phyloP scores from a whole-genome alignment of 2,888 invertebrate genomes.

The Drosophila fulvimacula region DNA sequence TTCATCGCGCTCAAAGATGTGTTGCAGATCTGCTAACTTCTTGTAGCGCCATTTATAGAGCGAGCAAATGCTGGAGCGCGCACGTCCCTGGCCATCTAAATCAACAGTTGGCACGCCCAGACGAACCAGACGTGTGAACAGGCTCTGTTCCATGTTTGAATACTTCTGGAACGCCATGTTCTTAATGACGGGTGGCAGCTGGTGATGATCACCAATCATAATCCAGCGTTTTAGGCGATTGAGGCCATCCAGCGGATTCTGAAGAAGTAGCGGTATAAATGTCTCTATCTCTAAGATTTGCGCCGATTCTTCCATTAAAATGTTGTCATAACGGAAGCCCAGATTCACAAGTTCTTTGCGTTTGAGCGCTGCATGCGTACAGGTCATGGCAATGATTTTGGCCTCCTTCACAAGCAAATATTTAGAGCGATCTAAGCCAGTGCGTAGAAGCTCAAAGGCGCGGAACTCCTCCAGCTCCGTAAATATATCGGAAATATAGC shows the following conservation, averaged over 20 bases:
- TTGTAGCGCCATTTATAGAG: conserved; percentile 99
- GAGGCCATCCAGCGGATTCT: conserved; percentile 98
- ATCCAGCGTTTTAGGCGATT: conserved; percentile 99
- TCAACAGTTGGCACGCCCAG: conserved; percentile 99
- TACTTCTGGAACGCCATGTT: conserved; percentile 99
- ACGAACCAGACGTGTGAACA: conserved; percentile 98
- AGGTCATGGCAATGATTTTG: conserved; percentile 99
- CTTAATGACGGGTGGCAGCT: conserved; percentile 99
- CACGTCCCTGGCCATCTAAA: conserved; percentile 98
- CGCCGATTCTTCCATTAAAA: conserved; percentile 99
- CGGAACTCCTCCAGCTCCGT: conserved; percentile 98
- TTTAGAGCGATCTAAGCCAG: conserved; percentile 97
- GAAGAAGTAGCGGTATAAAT: conserved; percentile 98
- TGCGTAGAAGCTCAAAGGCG: conserved; percentile 97
- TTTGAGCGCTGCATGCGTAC: conserved; percentile 99
- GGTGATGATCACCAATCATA: conserved; percentile 99
- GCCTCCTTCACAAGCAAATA: conserved; percentile 99
- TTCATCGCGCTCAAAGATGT: conserved; percentile 93
- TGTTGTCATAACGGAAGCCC: conserved; percentile 99
- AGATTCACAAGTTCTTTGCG: conserved; percentile 97
- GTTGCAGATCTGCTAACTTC: conserved; percentile 96
- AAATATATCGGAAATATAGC: conserved; percentile 97
- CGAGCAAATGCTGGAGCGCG: conserved; percentile 95
- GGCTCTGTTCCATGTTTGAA: conserved; percentile 99
- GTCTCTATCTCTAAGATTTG: conserved; percentile 99